phyloP scores from a whole-genome alignment of 2,113 vertebrate genomes.

The Bubo scandiacus region DNA sequence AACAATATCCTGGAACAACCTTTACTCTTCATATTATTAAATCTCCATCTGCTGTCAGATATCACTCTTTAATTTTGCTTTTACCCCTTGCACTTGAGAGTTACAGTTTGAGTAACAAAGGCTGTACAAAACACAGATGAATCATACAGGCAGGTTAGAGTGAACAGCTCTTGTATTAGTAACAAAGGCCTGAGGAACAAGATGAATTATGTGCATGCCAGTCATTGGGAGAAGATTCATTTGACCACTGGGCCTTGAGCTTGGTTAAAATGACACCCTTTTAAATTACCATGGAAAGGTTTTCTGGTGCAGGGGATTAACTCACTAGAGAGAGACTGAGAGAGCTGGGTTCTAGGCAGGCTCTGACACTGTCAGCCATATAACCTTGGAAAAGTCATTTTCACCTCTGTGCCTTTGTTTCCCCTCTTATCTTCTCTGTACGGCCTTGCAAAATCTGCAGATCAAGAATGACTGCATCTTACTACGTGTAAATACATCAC shows the following conservation, averaged over 20 bases:
- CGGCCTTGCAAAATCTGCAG: background rate
- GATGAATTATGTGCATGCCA: constrained; percentile 27
- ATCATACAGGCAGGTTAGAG: constrained; percentile 32
- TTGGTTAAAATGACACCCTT: constrained; percentile 38
- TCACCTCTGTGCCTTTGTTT: background rate
- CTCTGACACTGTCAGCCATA: background rate
- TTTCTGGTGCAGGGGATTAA: constrained; percentile 16
- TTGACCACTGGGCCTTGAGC: constrained; percentile 26
- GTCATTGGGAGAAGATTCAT: constrained; percentile 19
- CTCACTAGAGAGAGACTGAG: background rate
- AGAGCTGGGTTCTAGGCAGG: background rate
- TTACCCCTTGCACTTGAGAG: background rate
- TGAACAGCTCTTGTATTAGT: constrained; percentile 12
- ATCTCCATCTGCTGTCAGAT: constrained; percentile 25
- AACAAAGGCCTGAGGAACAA: background rate
- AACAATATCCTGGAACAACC: background rate
- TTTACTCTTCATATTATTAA: background rate
- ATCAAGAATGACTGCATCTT: background rate
- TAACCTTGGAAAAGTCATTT: background rate
- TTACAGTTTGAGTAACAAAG: constrained; percentile 20
- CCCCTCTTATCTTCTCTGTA: background rate
- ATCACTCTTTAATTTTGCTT: constrained; percentile 33
- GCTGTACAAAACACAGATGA: constrained; percentile 23
- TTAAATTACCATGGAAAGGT: constrained; percentile 31
- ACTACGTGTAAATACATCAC: background rate